These are phyloP conservation scores for Ophioninae sp. DNA, from an alignment of 2,888 invertebrate genomes.

Conservation along the genomic window DNA sequence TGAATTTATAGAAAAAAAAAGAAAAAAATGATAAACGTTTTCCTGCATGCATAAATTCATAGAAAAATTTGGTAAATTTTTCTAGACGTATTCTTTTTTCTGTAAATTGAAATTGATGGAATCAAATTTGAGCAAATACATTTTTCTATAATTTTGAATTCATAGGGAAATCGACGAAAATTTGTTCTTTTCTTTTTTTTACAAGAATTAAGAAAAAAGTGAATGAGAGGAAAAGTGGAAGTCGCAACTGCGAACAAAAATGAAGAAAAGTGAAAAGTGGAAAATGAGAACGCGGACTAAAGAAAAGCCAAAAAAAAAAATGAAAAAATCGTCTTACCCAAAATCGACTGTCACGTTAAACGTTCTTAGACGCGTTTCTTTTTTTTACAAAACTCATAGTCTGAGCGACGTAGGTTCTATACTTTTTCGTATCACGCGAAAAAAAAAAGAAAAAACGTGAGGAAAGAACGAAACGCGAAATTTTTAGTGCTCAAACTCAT, in stretches of 20 bases:
- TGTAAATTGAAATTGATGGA: too few relatives aligned
- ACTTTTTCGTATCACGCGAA: slow-evolving; percentile 48
- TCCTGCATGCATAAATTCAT: too few relatives aligned
- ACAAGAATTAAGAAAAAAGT: background rate
- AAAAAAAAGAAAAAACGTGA: slow-evolving; percentile 11
- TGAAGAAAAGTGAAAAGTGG: too few relatives aligned
- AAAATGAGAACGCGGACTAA: too few relatives aligned
- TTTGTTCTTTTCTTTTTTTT: background rate
- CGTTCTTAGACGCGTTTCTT: slow-evolving; percentile 38
- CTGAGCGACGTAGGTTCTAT: slow-evolving; percentile 60
- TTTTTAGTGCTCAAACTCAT: background rate
- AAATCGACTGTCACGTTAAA: slow-evolving; percentile 9
- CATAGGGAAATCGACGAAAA: background rate
- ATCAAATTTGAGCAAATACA: too few relatives aligned
- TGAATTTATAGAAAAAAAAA: background rate
- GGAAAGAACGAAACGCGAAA: slow-evolving; percentile 8
- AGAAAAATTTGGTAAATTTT: too few relatives aligned
- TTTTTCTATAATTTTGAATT: background rate
- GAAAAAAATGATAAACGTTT: too few relatives aligned
- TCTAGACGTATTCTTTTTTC: too few relatives aligned
- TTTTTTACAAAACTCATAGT: slow-evolving; percentile 39
- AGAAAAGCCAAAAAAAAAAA: background rate
- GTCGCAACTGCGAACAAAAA: too few relatives aligned
- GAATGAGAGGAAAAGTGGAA: background rate
- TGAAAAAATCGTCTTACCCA: slow-evolving; percentile 3